Base-by-base conservation (phyloP, 2,888 invertebrate species). In the Xestia c-nigrum region DNA sequence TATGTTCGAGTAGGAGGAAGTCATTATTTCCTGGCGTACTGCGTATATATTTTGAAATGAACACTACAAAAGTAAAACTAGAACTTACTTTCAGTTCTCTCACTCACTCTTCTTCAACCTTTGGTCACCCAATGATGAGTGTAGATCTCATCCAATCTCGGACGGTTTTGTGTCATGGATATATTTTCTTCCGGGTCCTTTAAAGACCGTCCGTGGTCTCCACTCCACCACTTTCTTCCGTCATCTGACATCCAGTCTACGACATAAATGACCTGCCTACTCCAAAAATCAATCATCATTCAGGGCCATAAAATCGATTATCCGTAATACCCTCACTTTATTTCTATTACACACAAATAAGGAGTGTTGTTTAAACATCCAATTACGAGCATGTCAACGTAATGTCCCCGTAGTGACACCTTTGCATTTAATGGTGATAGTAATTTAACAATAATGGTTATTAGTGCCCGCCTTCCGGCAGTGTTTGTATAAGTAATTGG, bases 351-450 rank as follows among this genome's bases (percentile, higher is more conserved):
- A 46, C 76, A 64, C 69, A 50, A 65, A 47, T 46, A 74, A 65
- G 85, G 90, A 86, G 85, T 86, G 87, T 87, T 90, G 89, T 91
- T 90, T 86, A 90, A 88, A 88, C 78, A 89, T 87, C 86, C 88
- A 89, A 87, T 90, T 86, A 85, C 83, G 81, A 87, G 89, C 89
- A 90, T 88, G 86, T 91, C 89, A 84, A 85, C 79, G 76, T 90
- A 92, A 91, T 90, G 92, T 87, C 86, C 88, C 93, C 91, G 55
- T 70, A 78, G 91, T 89, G 92, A 90, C 90, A 89, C 88, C 87
- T 87, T 84, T 80, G 85, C 69, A 74, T 83, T 87, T 88, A 89
- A 91, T 90, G 89, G 83, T 83, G 76, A 87, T 89, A 89, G 88
- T 90, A 89, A 90, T 89, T 89, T 86, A 83, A 80, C 80, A 84